These are phyloP conservation scores for Aphis gossypii DNA, from an alignment of 1,140 invertebrate species.

Conservation along the genomic window DNA sequence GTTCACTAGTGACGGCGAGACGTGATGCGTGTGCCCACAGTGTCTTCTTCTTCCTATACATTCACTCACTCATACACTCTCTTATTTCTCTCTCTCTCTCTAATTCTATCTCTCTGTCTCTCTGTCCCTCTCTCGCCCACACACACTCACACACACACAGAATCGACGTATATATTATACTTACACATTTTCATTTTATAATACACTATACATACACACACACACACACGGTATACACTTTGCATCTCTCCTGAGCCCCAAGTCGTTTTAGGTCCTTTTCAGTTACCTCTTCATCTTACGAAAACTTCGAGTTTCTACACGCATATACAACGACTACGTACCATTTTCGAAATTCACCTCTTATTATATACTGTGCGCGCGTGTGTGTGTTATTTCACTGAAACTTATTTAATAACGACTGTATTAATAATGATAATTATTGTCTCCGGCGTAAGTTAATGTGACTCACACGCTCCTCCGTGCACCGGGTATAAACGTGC, in stretches of 20 bases:
- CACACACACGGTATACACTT: background rate
- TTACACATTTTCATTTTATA: background rate
- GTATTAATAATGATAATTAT: conserved; percentile 46
- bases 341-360: background rate
- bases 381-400: background rate
- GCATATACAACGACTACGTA: background rate
- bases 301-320: background rate
- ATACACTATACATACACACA: background rate
- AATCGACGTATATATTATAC: background rate
- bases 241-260: background rate
- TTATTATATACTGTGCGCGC: background rate
- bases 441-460: conserved; percentile 32
- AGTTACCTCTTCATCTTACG: background rate
- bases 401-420: conserved; percentile 47
- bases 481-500: background rate
- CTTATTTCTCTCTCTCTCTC: background rate
- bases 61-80: background rate
- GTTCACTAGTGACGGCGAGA: background rate
- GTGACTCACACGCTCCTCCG: background rate
- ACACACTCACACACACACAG: no score
- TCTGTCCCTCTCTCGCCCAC: background rate
- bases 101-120: background rate
- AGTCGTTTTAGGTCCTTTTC: background rate
- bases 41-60: background rate
- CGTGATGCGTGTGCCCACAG: background rate